phyloP scores from a whole-genome alignment of 2,797 vertebrate species.

The Triplophysa bombifrons region DNA sequence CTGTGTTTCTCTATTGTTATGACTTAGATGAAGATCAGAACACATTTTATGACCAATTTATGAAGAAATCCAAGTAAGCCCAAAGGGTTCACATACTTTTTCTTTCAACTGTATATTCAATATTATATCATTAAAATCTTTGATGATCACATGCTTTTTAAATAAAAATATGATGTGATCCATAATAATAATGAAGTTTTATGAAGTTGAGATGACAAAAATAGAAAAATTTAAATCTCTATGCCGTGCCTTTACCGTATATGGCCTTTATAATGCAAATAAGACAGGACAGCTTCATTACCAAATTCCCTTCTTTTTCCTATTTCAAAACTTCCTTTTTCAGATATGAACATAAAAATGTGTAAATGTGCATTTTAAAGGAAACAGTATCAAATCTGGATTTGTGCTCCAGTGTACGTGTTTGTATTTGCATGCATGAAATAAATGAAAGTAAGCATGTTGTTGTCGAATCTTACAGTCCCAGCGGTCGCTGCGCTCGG shows the following conservation, averaged over 20 bases:
- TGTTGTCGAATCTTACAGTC: conserved; percentile 36
- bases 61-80: too few species aligned
- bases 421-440: conserved; percentile 32
- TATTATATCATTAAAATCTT: neutral
- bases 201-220: neutral
- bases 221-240: neutral
- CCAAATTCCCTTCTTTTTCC: too few species aligned
- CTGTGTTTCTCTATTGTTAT: too few species aligned
- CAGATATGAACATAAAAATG: neutral
- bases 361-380: neutral
- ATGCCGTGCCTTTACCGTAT: neutral
- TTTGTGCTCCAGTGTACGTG: neutral
- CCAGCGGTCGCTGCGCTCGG: conserved; percentile 51
- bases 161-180: neutral
- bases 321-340: neutral
- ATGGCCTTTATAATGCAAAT: neutral
- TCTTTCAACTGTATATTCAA: too few species aligned
- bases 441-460: conserved; percentile 32
- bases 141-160: neutral
- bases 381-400: neutral
- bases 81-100: too few species aligned
- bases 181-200: neutral
- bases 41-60: too few species aligned
- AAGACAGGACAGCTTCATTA: neutral
- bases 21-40: too few species aligned